Evolutionary conservation across 2,113 vertebrate species (phyloP), one percentile per base, ranked within the genome.

Genomic region (Rostratula benghalensis): DNA sequence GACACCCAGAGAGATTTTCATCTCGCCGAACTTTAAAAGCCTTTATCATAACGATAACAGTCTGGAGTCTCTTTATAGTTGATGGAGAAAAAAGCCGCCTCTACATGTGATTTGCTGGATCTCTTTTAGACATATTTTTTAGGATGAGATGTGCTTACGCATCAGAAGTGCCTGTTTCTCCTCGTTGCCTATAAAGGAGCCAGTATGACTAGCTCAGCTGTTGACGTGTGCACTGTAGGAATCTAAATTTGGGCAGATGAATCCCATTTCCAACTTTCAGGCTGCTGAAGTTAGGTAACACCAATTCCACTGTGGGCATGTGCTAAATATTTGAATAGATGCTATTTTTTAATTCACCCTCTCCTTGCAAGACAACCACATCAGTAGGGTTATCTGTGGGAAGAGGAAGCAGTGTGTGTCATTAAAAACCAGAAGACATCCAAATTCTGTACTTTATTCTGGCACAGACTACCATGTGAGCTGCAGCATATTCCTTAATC

Each of bases 161-260:
- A 95, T 96, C 95, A 96, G 91, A 96, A 95, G 89, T 82, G 87
- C 77, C 93, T 94, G 69, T 45, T 95, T 91, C 91, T 92, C 86
- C 81, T 86, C 91, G 39, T 87, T 95, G 93, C 95, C 96, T 95
- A 85, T 92, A 95, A 97, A 97, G 93, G 89, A 96, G 77, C 46
- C 89, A 64, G 89, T 63, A 61, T 97, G 95, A 96, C 91, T 96
- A 69, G 93, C 91, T 97, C 95, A 93, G 81, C 94, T 93, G 89
- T 93, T 96, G 96, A 96, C 94, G 94, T 96, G 86, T 95, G 89
- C 81, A 48, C 77, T 95, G 93, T 76, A 95, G 89, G 70, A 76
- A 84, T 96, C 96, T 95, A 95, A 96, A 97, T 96, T 95, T 96
- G 95, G 91, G 91, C 69, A 93, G 91, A 95, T 84, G 84, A 97